Evolutionary conservation across 2,888 invertebrate genomes (phyloP), one percentile per base, ranked within the genome.

Genomic region (Carpatolechia fugitivella): DNA sequence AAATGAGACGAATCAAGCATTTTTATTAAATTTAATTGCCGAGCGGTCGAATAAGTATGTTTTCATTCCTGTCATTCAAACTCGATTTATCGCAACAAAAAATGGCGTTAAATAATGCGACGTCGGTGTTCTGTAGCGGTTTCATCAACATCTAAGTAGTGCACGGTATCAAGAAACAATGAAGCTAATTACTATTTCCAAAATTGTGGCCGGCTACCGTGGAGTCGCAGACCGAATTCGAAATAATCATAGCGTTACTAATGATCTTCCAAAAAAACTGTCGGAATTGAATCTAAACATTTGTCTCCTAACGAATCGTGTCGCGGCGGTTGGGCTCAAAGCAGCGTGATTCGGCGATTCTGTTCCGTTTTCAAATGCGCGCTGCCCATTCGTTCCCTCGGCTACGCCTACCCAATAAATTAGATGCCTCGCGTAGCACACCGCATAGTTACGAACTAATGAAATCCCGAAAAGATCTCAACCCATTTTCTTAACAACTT

Each of bases 401-500:
- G 83, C 85, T 86, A 89, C 90, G 90, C 90, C 89, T 88, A 85
- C 88, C 82, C 78, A 85, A 88, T 87, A 87, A 89, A 88, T 88
- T 85, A 87, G 80, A 85, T 85, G 82, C 85, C 81, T 82, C 76
- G 78, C 82, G 81, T 78, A 82, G 70, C 81, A 84, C 78, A 80
- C 80, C 85, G 83, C 85, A 90, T 90, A 90, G 87, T 90, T 90
- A 84, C 71, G 79, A 88, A 90, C 87, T 89, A 89, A 90, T 87
- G 87, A 89, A 89, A 85, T 80, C 85, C 78, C 78, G 75, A 81
- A 89, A 88, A 88, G 85, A 89, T 83, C 84, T 85, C 85, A 90
- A 90, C 89, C 89, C 89, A 85, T 90, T 90, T 90, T 88, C 90
- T 90, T 89, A 85, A 82, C 80, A 89, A 90, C 85, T 90, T 89